Evolutionary conservation across 2,113 vertebrate species (phyloP).

Genomic region (Dicentrarchus labrax): DNA sequence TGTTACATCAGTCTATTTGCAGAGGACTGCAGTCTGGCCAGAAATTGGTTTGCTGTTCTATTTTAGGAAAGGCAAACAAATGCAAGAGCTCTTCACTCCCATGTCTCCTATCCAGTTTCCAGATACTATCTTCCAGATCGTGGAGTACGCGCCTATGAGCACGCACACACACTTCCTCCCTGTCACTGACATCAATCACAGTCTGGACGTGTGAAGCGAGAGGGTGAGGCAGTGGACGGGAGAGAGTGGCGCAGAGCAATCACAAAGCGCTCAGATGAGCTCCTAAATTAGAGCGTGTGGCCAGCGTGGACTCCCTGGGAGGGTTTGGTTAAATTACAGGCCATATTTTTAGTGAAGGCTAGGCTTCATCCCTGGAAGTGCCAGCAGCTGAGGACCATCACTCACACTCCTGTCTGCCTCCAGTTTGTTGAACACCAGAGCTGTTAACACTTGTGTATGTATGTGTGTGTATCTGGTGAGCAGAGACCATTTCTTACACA

Average conservation of each 20-base stretch:
- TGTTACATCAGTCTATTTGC: constrained; percentile 52
- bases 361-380: constrained; percentile 55
- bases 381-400: constrained; percentile 75
- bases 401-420: constrained; percentile 60
- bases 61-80: constrained; percentile 71
- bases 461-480: constrained; percentile 9
- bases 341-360: constrained; percentile 77
- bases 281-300: constrained; percentile 71
- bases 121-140: constrained; percentile 20
- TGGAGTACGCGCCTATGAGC: constrained; percentile 7
- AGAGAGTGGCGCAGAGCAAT: constrained; percentile 60
- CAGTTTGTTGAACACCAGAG: constrained; percentile 33
- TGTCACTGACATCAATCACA: constrained; percentile 54
- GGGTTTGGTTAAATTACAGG: constrained; percentile 77
- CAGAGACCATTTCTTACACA: neutral
- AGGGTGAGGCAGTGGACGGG: constrained; percentile 20
- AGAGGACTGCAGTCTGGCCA: constrained; percentile 31
- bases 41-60: constrained; percentile 46
- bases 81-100: constrained; percentile 33
- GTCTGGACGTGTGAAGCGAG: constrained; percentile 22
- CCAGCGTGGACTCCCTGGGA: constrained; percentile 48
- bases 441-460: constrained; percentile 27
- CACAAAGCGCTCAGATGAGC: constrained; percentile 64
- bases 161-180: constrained; percentile 22
- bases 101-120: constrained; percentile 50